Conservation (phyloP, 1,140 invertebrate genomes). For the Condylostylus longicornis region DNA sequence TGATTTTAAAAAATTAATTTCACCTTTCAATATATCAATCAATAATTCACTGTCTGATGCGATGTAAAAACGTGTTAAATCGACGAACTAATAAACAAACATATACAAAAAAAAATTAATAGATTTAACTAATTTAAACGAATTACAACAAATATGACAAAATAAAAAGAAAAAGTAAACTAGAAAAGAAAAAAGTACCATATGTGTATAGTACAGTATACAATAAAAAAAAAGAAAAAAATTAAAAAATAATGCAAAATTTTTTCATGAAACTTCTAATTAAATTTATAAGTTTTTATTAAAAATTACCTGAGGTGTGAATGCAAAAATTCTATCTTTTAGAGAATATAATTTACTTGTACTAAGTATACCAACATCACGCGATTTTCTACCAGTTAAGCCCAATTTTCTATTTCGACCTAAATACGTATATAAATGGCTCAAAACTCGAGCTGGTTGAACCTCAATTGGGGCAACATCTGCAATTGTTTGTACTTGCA, state of each 20-base stretch:
- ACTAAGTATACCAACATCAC: conserved; percentile 90
- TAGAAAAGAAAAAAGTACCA: conserved; percentile 19
- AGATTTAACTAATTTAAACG: conserved; percentile 15
- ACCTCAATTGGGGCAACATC: conserved; percentile 93
- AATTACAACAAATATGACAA: conserved; percentile 9
- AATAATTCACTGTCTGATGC: conserved; percentile 92
- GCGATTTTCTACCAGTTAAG: conserved; percentile 81
- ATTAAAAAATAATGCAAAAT: not conserved
- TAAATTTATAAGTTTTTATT: conserved; percentile 4
- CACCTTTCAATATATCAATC: conserved; percentile 92
- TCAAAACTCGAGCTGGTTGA: conserved; percentile 85
- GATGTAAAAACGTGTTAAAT: conserved; percentile 90
- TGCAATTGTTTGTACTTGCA: conserved; percentile 83
- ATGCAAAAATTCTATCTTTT: conserved; percentile 92
- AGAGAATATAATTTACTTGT: conserved; percentile 97
- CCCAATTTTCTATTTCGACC: conserved; percentile 87
- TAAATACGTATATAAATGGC: conserved; percentile 87
- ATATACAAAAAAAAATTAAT: conserved; percentile 17
- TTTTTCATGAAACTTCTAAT: conserved; percentile 2
- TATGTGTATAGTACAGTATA: conserved; percentile 4
- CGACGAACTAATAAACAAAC: conserved; percentile 66
- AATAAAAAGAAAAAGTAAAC: conserved; percentile 19
- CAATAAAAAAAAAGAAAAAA: conserved; percentile 2
- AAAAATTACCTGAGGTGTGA: conserved; percentile 84
- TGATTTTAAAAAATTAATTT: conserved; percentile 91